phyloP scores from a whole-genome alignment of 64 coral and sea anemone species.

The Pocillopora damicornis region DNA sequence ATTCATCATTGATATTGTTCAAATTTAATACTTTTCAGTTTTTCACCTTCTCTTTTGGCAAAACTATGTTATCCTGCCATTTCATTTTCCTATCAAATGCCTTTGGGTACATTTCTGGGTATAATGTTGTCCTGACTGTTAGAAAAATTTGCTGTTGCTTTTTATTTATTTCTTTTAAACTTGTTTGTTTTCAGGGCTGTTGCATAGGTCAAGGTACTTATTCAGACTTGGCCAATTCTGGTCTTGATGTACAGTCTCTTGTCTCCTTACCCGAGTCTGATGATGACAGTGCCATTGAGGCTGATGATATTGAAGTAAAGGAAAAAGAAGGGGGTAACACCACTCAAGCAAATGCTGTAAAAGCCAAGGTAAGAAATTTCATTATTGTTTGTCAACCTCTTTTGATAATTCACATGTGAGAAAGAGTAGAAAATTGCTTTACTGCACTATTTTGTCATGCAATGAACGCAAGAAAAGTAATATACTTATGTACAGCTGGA shows the following conservation, averaged over 20 bases:
- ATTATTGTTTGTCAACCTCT: neutral
- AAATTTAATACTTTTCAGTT: too few relatives aligned
- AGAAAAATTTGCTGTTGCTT: neutral
- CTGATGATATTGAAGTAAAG: constrained; percentile 29
- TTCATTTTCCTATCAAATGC: too few relatives aligned
- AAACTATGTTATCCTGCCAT: too few relatives aligned
- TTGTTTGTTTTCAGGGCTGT: constrained; percentile 43
- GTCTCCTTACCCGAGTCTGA: constrained; percentile 48
- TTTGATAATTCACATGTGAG: neutral
- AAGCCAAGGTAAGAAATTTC: neutral
- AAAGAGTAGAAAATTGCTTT: too few relatives aligned
- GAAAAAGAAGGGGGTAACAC: constrained; percentile 8
- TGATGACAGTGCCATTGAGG: constrained; percentile 40
- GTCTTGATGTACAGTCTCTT: constrained; percentile 76
- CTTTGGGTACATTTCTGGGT: too few relatives aligned
- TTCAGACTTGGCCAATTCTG: constrained; percentile 43
- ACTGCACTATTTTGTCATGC: too few relatives aligned
- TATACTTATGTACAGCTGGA: too few relatives aligned
- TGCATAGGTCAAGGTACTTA: constrained; percentile 73
- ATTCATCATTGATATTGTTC: too few relatives aligned
- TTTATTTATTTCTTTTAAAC: neutral
- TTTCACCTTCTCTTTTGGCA: too few relatives aligned
- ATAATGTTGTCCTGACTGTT: too few relatives aligned
- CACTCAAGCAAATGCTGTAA: constrained; percentile 15
- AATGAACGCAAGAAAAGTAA: too few relatives aligned